Evolutionary conservation across 2,113 vertebrate genomes (phyloP).

Genomic region (Sturnira hondurensis): DNA sequence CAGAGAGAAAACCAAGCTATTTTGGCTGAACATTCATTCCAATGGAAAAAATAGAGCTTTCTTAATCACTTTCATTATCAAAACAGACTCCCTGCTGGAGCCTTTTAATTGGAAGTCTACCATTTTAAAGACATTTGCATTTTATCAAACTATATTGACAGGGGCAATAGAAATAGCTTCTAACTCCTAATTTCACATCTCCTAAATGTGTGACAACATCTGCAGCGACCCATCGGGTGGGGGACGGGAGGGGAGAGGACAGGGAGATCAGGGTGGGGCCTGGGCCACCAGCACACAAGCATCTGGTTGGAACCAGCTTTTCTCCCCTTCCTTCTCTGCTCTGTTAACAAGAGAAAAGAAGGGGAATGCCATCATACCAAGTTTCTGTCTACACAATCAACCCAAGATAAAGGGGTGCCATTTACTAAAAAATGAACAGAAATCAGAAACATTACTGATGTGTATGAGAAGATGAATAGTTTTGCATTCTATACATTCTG

Average conservation of each 20-base stretch:
- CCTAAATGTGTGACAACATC: constrained; percentile 18
- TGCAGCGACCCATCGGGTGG: background rate
- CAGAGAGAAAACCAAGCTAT: constrained; percentile 71
- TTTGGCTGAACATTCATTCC: constrained; percentile 67
- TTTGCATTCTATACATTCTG: background rate
- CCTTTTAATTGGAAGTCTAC: constrained; percentile 72
- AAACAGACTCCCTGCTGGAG: constrained; percentile 75
- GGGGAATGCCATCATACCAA: background rate
- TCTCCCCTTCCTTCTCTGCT: background rate
- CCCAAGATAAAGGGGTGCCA: background rate
- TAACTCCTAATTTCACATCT: background rate
- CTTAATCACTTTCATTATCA: constrained; percentile 79
- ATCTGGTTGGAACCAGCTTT: background rate
- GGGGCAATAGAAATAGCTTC: constrained; percentile 38
- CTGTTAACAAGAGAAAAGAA: background rate
- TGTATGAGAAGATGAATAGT: background rate
- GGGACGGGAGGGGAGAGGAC: background rate
- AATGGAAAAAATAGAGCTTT: constrained; percentile 54
- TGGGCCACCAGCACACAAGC: background rate
- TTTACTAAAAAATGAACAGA: background rate
- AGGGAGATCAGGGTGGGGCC: background rate
- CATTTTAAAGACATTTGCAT: constrained; percentile 72
- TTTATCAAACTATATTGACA: constrained; percentile 63
- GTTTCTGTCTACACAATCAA: background rate
- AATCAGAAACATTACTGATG: background rate